Evolutionary conservation across 1,140 invertebrate genomes (phyloP), one percentile per base, ranked within the genome.

Genomic region (Drosophila fuyamai): DNA sequence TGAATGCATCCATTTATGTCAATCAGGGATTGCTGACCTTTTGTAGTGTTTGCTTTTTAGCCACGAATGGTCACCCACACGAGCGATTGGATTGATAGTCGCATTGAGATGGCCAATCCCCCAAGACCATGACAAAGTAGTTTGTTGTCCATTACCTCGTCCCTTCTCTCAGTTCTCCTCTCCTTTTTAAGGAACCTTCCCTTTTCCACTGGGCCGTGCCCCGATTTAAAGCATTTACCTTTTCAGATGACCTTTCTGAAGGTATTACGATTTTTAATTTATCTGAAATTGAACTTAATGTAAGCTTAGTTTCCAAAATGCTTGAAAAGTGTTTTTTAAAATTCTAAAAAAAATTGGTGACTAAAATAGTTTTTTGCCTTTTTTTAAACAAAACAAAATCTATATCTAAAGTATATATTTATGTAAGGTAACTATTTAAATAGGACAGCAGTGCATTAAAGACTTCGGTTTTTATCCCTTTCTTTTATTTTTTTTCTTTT

Each of bases 71-170:
- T 75, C 76, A 57, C 81, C 66, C 63, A 76, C 75, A 70, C 47
- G 40, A 55, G 23, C 38, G n/a, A 62, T 70, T 82, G 88, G 83
- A 86, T 86, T 79, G 83, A 86, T 83, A 68, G 79, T 83, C 76
- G 71, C 83, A 86, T 88, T 82, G 83, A 86, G 76, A 53, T 79
- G 62, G 76, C 79, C 74, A 79, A 86, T 73, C 70, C 67, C 46
- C 41, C 47, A 47, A 68, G 53, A 62, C 62, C 82, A 82, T 86
- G 79, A 86, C 82, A 82, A 83, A 86, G 82, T 72, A 65, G 68
- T 84, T 88, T 88, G 44, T 88, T 88, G 44, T 48, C 41, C 60
- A 62, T 76, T 53, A 41, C 9, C 36, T n/a, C n/a, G 57, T 13
- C 55, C 40, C 23, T 38, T 62, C 41, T 57, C 35, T 56, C 8